Evolutionary conservation across 2,113 vertebrate species (phyloP), one percentile per base, ranked within the genome.

Genomic region (Benitochromis conjunctus): DNA sequence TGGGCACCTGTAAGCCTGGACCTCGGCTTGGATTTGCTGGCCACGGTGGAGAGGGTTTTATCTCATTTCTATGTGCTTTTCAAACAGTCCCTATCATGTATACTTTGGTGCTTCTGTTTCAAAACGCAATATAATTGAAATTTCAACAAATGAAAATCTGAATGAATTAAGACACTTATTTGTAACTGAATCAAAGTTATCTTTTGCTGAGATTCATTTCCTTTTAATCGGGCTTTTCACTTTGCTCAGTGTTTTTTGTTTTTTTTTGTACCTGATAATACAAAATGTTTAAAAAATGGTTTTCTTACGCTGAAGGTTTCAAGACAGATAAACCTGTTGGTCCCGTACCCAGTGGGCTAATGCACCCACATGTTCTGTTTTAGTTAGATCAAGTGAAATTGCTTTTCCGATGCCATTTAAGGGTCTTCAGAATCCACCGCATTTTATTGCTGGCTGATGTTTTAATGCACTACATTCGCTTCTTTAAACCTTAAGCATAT

Each of bases 401-500:
- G 51, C 53, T 46, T 48, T 24, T 41, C 53, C 41, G 26, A 82
- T 79, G 38, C 64, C 71, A 79, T 62, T 31, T 69, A 64, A 11
- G 21, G 36, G 46, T 14, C 60, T 87, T 87, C 83, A 38, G 21
- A 60, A 82, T 81, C 8, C 3, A 10, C 7, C 55, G 26, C 1
- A 48, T 55, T 79, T 78, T 62, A 62, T 29, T 41, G 48, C 53
- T 29, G 9, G 51, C 26, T 38, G 71, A 81, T 90, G 58, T 80
- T 87, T 85, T 79, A 79, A 83, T 62, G 80, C 41, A 82, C 79
- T 83, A 74, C 43, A 79, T 54, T 21, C 43, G 26, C 71, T 53
- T 53, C 71, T 76, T 76, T 74, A 71, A 71, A 48, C 13, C 21
- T 46, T 29, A 74, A 74, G 24, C 26, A 24, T 21, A n/a, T 24